phyloP scores from a whole-genome alignment of 1,140 invertebrate genomes.

The Micrasema longulum region DNA sequence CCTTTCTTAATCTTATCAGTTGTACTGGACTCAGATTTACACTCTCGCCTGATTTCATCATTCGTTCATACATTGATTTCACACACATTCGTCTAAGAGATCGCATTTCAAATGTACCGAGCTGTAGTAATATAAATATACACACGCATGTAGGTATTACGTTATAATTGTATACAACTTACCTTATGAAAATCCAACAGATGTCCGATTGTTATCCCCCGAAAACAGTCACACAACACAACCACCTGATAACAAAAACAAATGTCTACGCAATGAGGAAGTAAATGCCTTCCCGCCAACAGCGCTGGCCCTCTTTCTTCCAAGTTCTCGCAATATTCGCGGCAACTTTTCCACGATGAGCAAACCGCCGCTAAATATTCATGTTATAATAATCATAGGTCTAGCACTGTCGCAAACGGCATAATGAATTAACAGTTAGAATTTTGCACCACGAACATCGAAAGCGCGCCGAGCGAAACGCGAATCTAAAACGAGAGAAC shows the following conservation, averaged over 20 bases:
- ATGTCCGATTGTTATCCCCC: constrained; percentile 28
- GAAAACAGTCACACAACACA: constrained; percentile 32
- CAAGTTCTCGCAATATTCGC: constrained; percentile 7
- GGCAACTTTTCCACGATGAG: constrained; percentile 26
- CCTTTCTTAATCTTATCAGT: too few relatives aligned
- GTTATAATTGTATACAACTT: too few relatives aligned
- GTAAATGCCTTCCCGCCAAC: constrained; percentile 12
- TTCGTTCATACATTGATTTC: too few relatives aligned
- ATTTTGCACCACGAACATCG: constrained; percentile 18
- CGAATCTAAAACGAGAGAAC: constrained; percentile 18
- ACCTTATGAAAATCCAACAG: constrained; percentile 22
- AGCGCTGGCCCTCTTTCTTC: constrained; percentile 23
- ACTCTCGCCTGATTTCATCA: too few relatives aligned
- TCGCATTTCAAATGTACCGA: too few relatives aligned
- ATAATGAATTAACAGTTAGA: constrained; percentile 38
- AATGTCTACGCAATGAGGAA: constrained; percentile 27
- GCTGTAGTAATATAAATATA: too few relatives aligned
- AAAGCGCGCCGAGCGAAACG: constrained; percentile 31
- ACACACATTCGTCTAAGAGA: too few relatives aligned
- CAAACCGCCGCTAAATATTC: constrained; percentile 36
- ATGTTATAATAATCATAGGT: constrained; percentile 37
- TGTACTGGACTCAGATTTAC: too few relatives aligned
- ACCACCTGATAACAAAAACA: constrained; percentile 40
- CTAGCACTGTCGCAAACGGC: constrained; percentile 35
- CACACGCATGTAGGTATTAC: too few relatives aligned